Evolutionary conservation across 2,888 invertebrate genomes (phyloP), one percentile per base, ranked within the genome.

Genomic region (Parnassius smintheus): DNA sequence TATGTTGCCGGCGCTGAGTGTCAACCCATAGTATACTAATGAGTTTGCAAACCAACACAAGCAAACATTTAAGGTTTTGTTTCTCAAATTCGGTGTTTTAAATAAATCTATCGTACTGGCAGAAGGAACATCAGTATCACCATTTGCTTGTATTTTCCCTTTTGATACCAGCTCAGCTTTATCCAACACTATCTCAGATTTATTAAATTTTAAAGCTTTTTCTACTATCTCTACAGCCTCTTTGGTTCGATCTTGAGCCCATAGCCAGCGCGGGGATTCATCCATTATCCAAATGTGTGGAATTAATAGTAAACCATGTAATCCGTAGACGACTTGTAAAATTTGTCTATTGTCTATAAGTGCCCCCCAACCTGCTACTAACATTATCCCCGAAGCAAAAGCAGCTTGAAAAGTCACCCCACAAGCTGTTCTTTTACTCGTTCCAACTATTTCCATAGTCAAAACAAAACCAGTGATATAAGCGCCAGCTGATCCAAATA

Each of bases 31-130:
- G 83, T 97, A 97, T 0, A 95, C 96, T 65, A 97, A 92, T 2
- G 97, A 96, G 80, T 96, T 97, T n/a, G 97, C 96, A 77, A 97
- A 96, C 97, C 97, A 97, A 75, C 95, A 95, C 12, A 97, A 91
- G 73, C 96, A 96, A 8, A 96, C 94, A 76, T 96, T 97, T 9
- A 97, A 79, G 0, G 96, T 96, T 82, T 96, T 96, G 68, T 93
- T 94, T 65, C 97, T 92, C 62, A 97, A 83, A 81, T 96, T 95
- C 0, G 96, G 96, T 0, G 96, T 96, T 81, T 93, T 95, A 77
- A 97, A 96, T n/a, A 97, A 89, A 82, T 96, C 96, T 10, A 91
- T 68, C 0, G 95, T 92, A 4, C 95, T 93, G 44, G 94, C 94
- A 1, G 93, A 85, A 9, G 89, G 74, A 56, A 82, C 80, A 22